Percentiles rank a stretch among this genome's conserved stretches.
Evolutionary conservation across 2,888 invertebrate species (phyloP).

Genomic region (Zaprionus lineosus): DNA sequence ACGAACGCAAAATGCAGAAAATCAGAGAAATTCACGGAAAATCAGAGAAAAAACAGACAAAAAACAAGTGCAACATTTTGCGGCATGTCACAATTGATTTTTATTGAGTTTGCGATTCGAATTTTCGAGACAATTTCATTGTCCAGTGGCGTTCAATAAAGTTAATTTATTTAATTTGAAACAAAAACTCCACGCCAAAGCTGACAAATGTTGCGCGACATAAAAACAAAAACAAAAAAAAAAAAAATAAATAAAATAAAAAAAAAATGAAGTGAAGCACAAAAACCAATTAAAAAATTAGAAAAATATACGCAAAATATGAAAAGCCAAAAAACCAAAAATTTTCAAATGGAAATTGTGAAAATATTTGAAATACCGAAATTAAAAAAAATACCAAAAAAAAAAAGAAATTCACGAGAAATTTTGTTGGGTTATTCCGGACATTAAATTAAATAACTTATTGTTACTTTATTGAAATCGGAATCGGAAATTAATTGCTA

Average conservation of each 20-base stretch:
- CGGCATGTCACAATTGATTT: constrained; percentile 27
- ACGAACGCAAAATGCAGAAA: too few relatives aligned
- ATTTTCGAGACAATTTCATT: constrained; percentile 3
- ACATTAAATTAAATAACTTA: background rate
- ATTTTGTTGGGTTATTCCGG: too few relatives aligned
- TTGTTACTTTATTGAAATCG: constrained; percentile 5
- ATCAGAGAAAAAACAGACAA: constrained; percentile 8
- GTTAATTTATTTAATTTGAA: constrained; percentile 45
- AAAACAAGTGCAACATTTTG: constrained; percentile 12
- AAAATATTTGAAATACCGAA: too few relatives aligned
- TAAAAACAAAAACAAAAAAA: constrained; percentile 15
- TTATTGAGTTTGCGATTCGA: constrained; percentile 17
- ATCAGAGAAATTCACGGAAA: too few relatives aligned
- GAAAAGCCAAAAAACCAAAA: too few relatives aligned
- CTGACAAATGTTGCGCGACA: constrained; percentile 11
- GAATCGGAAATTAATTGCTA: constrained; percentile 34
- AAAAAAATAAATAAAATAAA: background rate
- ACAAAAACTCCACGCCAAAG: constrained; percentile 17
- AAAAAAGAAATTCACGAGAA: too few relatives aligned
- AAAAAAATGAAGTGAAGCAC: background rate
- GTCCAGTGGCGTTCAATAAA: constrained; percentile 39
- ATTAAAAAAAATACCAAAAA: too few relatives aligned
- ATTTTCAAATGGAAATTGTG: too few relatives aligned
- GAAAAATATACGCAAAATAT: too few relatives aligned
- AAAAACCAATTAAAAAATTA: too few relatives aligned